A percentile compares a stretch with the other conserved stretches of the same genome.
phyloP scores from a whole-genome alignment of 2,888 invertebrate genomes.

The Orgyia antiqua region DNA sequence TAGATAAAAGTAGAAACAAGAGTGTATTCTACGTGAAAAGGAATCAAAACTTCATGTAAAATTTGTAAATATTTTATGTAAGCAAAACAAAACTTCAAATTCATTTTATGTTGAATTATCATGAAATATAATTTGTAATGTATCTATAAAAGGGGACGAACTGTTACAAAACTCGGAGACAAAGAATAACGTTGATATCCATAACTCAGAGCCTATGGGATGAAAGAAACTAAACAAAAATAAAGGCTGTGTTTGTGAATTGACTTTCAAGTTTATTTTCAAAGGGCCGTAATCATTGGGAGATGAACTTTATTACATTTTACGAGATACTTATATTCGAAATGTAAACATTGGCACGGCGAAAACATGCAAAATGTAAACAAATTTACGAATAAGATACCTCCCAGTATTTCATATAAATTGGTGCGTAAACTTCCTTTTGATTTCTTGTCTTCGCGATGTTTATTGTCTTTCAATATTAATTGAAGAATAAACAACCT shows the following conservation, averaged over 20 bases:
- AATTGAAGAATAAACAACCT: conserved; percentile 25
- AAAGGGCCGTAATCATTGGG: conserved; percentile 64
- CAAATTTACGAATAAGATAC: conserved; percentile 57
- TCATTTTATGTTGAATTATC: conserved; percentile 26
- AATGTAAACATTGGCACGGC: conserved; percentile 52
- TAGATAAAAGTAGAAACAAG: too few species aligned
- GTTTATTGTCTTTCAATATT: conserved; percentile 32
- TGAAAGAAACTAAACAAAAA: conserved; percentile 59
- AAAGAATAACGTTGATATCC: conserved; percentile 58
- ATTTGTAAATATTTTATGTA: conserved; percentile 1
- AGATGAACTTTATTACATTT: conserved; percentile 60
- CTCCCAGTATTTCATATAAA: conserved; percentile 39
- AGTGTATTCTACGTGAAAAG: too few species aligned
- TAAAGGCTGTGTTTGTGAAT: conserved; percentile 53
- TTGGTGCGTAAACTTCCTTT: conserved; percentile 41
- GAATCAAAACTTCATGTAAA: too few species aligned
- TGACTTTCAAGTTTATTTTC: conserved; percentile 62
- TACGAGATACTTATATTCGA: conserved; percentile 47
- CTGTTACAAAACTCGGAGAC: conserved; percentile 34
- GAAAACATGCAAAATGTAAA: conserved; percentile 57
- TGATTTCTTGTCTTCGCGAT: conserved; percentile 36
- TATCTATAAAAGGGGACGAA: conserved; percentile 46
- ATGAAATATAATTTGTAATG: conserved; percentile 38
- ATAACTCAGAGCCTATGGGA: conserved; percentile 41
- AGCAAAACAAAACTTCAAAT: conserved; percentile 24